Evolutionary conservation across 2,797 vertebrate species (phyloP).

Genomic region (Selene dorsalis): DNA sequence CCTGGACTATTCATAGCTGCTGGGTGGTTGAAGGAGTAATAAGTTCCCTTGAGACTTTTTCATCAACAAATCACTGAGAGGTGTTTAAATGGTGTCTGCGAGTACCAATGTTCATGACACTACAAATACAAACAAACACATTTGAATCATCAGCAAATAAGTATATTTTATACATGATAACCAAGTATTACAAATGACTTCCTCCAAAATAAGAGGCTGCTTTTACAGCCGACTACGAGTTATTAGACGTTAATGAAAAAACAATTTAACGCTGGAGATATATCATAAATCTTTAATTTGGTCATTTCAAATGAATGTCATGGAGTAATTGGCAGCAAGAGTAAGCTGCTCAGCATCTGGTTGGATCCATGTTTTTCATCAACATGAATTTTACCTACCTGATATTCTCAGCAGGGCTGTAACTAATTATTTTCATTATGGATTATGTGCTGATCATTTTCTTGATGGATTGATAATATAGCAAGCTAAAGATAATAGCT

Average conservation of each 20-base stretch:
- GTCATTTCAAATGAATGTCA: too few species aligned
- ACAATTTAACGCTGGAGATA: neutral
- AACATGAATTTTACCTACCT: neutral
- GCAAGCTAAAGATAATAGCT: neutral
- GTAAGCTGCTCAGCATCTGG: neutral
- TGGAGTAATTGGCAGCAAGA: neutral
- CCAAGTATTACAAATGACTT: neutral
- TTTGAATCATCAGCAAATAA: neutral
- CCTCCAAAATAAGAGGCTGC: neutral
- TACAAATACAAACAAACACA: neutral
- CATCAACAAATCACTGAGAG: conserved; percentile 18
- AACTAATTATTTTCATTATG: neutral
- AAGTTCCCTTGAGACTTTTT: conserved; percentile 49
- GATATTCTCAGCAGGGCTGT: neutral
- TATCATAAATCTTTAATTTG: neutral
- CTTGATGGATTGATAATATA: neutral
- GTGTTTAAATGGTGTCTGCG: conserved; percentile 10
- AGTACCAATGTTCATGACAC: neutral
- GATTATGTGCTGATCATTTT: neutral
- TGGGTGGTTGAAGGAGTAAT: conserved; percentile 36
- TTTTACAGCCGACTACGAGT: neutral
- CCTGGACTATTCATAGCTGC: conserved; percentile 42
- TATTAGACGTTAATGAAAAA: neutral
- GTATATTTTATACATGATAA: neutral
- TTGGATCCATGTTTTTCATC: neutral